Evolutionary conservation across 2,888 invertebrate genomes (phyloP).

Genomic region (Nezara viridula): DNA sequence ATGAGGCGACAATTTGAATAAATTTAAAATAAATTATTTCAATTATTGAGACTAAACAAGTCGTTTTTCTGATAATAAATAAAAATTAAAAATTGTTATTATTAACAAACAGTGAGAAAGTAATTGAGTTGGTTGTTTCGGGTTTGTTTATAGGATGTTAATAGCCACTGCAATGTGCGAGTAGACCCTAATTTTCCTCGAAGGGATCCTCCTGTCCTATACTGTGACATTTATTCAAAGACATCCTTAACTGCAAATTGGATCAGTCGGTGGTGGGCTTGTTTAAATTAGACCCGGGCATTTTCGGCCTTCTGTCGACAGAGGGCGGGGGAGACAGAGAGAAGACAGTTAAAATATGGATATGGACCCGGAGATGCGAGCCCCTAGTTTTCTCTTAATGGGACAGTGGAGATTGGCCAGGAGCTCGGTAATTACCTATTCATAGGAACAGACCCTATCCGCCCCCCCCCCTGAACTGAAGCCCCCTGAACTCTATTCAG

Average conservation of each 20-base stretch:
- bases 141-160: too few relatives aligned
- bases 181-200: background rate
- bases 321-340: background rate
- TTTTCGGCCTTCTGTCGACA: background rate
- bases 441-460: background rate
- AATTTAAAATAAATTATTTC: too few relatives aligned
- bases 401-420: slow-evolving; percentile 46
- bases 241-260: slow-evolving; percentile 40
- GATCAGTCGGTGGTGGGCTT: background rate
- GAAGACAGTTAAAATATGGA: slow-evolving; percentile 47
- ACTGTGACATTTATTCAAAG: slow-evolving; percentile 2
- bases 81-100: too few relatives aligned
- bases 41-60: too few relatives aligned
- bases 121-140: too few relatives aligned
- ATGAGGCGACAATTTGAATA: too few relatives aligned
- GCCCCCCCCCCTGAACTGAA: background rate
- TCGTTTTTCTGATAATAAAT: too few relatives aligned
- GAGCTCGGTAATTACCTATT: slow-evolving; percentile 40
- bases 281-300: background rate
- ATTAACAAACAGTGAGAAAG: too few relatives aligned
- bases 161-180: too few relatives aligned
- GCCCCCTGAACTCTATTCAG: background rate
- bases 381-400: slow-evolving; percentile 42
- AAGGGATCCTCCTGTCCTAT: background rate
- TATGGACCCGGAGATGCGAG: slow-evolving; percentile 8